These are phyloP conservation scores for Lampropteryx suffumata DNA, from an alignment of 2,888 invertebrate species.

Conservation along the genomic window DNA sequence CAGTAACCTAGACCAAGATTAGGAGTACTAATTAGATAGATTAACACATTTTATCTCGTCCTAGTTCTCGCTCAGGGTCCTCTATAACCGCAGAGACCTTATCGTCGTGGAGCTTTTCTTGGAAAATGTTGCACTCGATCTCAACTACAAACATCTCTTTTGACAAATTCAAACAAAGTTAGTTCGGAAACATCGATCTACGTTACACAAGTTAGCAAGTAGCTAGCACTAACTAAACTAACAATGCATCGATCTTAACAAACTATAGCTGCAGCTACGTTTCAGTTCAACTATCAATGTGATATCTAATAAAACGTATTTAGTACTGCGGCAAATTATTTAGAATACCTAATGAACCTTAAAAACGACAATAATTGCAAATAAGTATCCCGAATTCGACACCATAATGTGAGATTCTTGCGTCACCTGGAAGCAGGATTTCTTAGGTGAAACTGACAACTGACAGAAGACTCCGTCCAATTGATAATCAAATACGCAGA, in stretches of 20 bases:
- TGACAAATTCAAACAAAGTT: conserved; percentile 10
- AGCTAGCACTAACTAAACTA: conserved; percentile 15
- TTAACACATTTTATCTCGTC: neutral
- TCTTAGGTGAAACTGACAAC: conserved; percentile 47
- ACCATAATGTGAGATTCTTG: too few relatives aligned
- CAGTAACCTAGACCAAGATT: neutral
- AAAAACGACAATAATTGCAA: conserved; percentile 38
- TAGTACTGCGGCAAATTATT: neutral
- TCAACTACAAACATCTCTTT: neutral
- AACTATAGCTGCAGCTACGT: too few relatives aligned
- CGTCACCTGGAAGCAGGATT: conserved; percentile 41
- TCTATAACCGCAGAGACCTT: too few relatives aligned
- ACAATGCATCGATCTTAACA: conserved; percentile 14
- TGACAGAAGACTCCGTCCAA: conserved; percentile 44
- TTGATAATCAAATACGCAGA: conserved; percentile 35
- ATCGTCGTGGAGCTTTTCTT: neutral
- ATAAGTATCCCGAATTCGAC: too few relatives aligned
- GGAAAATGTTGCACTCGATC: neutral
- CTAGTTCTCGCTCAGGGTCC: too few relatives aligned
- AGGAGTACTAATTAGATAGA: too few relatives aligned
- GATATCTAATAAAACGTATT: too few relatives aligned
- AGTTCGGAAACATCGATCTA: conserved; percentile 16
- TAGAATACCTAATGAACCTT: neutral
- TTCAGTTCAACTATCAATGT: too few relatives aligned
- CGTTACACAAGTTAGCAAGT: conserved; percentile 21